Percentiles rank a stretch among this genome's conserved stretches.
phyloP scores from a whole-genome alignment of 2,888 invertebrate genomes.

The Acronicta aceris region DNA sequence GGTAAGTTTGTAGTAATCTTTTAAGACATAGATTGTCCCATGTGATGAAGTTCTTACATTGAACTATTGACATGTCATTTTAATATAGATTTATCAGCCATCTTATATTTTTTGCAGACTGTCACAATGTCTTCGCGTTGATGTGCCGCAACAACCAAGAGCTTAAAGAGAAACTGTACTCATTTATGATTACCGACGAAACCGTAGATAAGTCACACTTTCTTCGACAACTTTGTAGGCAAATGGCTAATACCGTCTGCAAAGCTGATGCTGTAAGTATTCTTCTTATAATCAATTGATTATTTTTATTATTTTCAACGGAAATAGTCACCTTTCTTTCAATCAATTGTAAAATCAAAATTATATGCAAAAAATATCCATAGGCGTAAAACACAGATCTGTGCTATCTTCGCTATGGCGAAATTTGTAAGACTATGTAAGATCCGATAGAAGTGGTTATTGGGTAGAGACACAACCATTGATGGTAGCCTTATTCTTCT shows the following conservation, averaged over 20 bases:
- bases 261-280: slow-evolving; percentile 96
- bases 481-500: too few species aligned
- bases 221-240: slow-evolving; percentile 94
- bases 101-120: slow-evolving; percentile 89
- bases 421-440: too few species aligned
- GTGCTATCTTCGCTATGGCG: neutral
- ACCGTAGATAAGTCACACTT: slow-evolving; percentile 95
- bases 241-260: slow-evolving; percentile 97
- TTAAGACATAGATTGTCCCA: neutral
- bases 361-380: too few species aligned
- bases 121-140: slow-evolving; percentile 96
- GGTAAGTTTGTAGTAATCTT: slow-evolving; percentile 77
- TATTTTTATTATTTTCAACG: too few species aligned
- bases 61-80: neutral
- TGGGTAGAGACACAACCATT: too few species aligned
- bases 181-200: slow-evolving; percentile 95
- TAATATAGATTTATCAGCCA: neutral
- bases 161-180: slow-evolving; percentile 95
- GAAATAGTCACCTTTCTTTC: too few species aligned
- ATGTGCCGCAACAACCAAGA: slow-evolving; percentile 96
- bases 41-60: too few species aligned
- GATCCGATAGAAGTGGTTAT: too few species aligned
- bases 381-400: neutral
- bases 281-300: neutral
- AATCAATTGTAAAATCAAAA: too few species aligned